phyloP scores from a whole-genome alignment of 1,140 invertebrate species.

The Drosophila ambigua region DNA sequence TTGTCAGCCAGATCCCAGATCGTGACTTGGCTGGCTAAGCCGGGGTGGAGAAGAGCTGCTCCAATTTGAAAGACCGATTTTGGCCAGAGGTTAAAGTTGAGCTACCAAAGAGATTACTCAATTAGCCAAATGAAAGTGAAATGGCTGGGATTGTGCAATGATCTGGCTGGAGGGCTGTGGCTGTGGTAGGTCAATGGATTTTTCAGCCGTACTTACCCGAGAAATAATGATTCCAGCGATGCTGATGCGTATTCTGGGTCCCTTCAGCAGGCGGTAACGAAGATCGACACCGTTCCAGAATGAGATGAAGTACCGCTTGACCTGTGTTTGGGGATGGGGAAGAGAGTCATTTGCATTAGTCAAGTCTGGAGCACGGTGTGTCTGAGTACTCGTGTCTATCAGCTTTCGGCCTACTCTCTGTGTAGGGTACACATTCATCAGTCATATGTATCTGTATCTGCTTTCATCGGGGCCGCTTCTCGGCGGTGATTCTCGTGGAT shows the following conservation, averaged over 20 bases:
- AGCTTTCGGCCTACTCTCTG: not conserved
- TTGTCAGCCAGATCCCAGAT: conserved; percentile 41
- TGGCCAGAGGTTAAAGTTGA: conserved; percentile 59
- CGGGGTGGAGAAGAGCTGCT: conserved; percentile 31
- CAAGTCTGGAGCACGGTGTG: not conserved
- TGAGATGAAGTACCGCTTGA: conserved; percentile 97
- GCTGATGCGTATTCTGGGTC: conserved; percentile 95
- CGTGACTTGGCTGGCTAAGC: conserved; percentile 50
- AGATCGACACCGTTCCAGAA: conserved; percentile 98
- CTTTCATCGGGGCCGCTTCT: conserved; percentile 61
- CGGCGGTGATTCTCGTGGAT: not conserved
- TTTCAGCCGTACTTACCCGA: conserved; percentile 88
- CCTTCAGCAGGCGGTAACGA: conserved; percentile 95
- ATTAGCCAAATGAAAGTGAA: conserved; percentile 58
- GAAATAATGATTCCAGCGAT: conserved; percentile 98
- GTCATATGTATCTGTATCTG: not conserved
- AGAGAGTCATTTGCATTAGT: conserved; percentile 2
- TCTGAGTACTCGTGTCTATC: conserved; percentile 13
- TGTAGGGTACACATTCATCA: conserved; percentile 9
- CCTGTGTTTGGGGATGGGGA: conserved; percentile 85
- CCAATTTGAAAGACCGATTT: conserved; percentile 48
- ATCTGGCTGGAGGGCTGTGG: not conserved
- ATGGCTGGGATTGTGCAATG: conserved; percentile 30
- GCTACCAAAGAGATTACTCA: conserved; percentile 62
- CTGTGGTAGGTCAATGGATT: not conserved